Evolutionary conservation across 2,797 vertebrate species (phyloP).

Genomic region (Oreonectes daqikongensis): DNA sequence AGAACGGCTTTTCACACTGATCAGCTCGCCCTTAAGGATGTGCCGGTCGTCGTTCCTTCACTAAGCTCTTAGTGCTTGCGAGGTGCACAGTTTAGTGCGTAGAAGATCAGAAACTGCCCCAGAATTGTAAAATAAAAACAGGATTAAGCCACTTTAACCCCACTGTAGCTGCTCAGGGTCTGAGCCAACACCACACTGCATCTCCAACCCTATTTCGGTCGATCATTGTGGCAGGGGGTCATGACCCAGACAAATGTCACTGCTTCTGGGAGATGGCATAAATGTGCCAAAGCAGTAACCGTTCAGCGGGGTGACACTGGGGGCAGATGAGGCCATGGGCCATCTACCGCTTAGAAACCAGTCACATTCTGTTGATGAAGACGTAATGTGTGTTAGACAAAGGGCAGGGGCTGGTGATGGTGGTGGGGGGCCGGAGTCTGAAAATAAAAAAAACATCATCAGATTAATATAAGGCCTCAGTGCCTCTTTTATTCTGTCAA

Average conservation of each 20-base stretch:
- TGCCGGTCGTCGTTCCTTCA: slow-evolving; percentile 4
- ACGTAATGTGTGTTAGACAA: slow-evolving; percentile 36
- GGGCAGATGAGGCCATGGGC: slow-evolving; percentile 21
- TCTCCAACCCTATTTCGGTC: slow-evolving; percentile 27
- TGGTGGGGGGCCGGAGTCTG: not conserved
- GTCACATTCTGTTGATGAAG: slow-evolving; percentile 45
- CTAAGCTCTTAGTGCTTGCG: slow-evolving; percentile 23
- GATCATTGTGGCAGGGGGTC: slow-evolving; percentile 23
- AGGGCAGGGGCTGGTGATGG: not conserved
- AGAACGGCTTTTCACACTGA: slow-evolving; percentile 34
- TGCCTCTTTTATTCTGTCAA: slow-evolving; percentile 57
- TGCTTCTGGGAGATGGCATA: slow-evolving; percentile 15
- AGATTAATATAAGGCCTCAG: slow-evolving; percentile 52
- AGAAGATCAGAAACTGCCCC: not conserved
- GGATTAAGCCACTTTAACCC: slow-evolving; percentile 22
- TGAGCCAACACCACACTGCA: not conserved
- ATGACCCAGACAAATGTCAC: slow-evolving; percentile 15
- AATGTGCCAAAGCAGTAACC: slow-evolving; percentile 30
- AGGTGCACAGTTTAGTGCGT: not conserved
- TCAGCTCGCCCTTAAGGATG: slow-evolving; percentile 35
- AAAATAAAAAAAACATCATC: slow-evolving; percentile 27
- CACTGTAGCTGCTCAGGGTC: slow-evolving; percentile 14
- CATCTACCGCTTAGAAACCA: slow-evolving; percentile 39
- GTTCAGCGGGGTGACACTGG: slow-evolving; percentile 16
- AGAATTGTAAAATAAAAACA: not conserved